Conservation (phyloP, 2,888 invertebrate species). For the Mesodorylaimus sp. region DNA sequence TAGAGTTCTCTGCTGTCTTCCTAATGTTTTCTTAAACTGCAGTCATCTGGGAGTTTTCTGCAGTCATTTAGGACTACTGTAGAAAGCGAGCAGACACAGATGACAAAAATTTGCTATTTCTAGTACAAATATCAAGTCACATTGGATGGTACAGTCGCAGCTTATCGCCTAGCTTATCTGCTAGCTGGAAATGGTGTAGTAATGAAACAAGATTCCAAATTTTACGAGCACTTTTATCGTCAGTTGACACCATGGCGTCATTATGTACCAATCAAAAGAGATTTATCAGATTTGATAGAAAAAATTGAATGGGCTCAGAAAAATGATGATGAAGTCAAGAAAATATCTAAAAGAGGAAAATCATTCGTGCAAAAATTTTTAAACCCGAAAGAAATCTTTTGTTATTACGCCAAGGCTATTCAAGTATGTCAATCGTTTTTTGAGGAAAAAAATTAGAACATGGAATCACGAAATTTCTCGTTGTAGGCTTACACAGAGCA, state of each 20-base stretch:
- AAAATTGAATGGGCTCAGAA: conserved; percentile 40
- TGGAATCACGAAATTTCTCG: no score
- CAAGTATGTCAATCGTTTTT: no score
- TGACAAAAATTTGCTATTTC: conserved; percentile 26
- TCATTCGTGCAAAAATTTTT: not conserved
- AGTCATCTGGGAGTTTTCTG: no score
- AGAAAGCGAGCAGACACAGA: no score
- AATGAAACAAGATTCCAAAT: conserved; percentile 77
- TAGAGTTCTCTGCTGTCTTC: no score
- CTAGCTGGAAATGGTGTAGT: conserved; percentile 68
- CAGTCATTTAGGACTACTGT: no score
- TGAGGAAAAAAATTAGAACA: no score
- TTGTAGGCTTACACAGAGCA: no score
- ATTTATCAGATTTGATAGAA: conserved; percentile 59
- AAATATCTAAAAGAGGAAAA: not conserved
- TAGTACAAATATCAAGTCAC: conserved; percentile 87
- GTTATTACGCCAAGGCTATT: no score
- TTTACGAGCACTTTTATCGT: conserved; percentile 79
- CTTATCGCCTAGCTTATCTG: conserved; percentile 78
- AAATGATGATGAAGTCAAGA: conserved; percentile 25
- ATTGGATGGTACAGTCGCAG: conserved; percentile 87
- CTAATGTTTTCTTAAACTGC: no score
- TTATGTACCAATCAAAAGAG: conserved; percentile 58
- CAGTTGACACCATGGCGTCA: conserved; percentile 55
- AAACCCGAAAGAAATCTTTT: no score